These are phyloP conservation scores for Apostichopus parvimensis DNA, from an alignment of 35 echinoderm and acorn worm genomes.

Conservation along the genomic window DNA sequence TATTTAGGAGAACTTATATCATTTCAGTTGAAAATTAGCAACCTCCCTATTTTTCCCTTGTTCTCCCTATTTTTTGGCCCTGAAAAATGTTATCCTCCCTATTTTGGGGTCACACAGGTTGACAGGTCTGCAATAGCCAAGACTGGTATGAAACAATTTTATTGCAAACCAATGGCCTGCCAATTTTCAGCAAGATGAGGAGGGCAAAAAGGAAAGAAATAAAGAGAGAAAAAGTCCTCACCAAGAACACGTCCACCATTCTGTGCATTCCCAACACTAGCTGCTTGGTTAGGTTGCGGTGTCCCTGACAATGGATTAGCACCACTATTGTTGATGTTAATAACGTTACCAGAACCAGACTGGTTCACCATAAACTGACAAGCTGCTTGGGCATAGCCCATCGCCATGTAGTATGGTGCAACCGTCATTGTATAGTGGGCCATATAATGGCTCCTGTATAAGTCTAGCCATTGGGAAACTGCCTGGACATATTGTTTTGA, in stretches of 20 bases:
- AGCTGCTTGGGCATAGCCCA: conserved; percentile 54
- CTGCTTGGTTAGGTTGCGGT: not conserved
- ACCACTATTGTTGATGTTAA: not conserved
- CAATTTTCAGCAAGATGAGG: no score
- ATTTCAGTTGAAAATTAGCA: no score
- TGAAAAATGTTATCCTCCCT: no score
- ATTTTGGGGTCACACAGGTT: no score
- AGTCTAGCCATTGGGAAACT: conserved; percentile 59
- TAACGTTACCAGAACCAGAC: not conserved
- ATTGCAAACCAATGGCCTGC: no score
- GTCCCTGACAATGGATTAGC: not conserved
- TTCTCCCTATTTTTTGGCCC: no score
- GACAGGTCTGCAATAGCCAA: no score
- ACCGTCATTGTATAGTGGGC: conserved; percentile 52
- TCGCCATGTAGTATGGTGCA: conserved; percentile 59
- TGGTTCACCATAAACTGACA: conserved; percentile 46
- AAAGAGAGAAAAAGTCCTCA: not conserved
- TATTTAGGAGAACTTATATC: no score
- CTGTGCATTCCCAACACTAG: not conserved
- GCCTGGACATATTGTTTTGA: conserved; percentile 55
- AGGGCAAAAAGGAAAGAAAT: no score
- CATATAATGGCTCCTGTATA: conserved; percentile 56
- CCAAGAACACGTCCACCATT: not conserved
- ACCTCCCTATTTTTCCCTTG: no score
- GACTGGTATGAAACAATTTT: no score